A percentile compares a stretch with the other conserved stretches of the same genome.
Conservation (phyloP, 2,888 invertebrate species). For the Gibbula magus region DNA sequence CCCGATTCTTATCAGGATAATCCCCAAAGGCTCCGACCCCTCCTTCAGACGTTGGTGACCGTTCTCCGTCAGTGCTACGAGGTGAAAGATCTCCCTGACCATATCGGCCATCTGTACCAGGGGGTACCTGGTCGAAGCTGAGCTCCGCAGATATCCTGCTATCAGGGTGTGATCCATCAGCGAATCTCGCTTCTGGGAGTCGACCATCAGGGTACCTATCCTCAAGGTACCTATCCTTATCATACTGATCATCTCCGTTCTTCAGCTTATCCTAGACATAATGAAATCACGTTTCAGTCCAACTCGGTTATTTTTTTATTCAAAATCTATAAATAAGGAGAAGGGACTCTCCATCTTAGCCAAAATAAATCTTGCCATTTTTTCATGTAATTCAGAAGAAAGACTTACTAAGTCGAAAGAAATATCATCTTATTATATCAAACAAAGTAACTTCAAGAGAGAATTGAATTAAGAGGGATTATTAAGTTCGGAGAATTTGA, state of each 20-base stretch:
- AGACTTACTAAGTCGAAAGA: too few relatives aligned
- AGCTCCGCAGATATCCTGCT: not conserved
- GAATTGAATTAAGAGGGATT: too few relatives aligned
- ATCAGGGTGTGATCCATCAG: not conserved
- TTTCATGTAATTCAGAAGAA: too few relatives aligned
- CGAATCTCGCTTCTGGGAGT: not conserved
- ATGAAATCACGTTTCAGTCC: not conserved
- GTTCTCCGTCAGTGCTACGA: not conserved
- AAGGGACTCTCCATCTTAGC: not conserved
- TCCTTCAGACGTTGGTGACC: not conserved
- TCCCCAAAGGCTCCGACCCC: not conserved
- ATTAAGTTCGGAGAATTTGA: too few relatives aligned
- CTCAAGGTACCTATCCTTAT: not conserved
- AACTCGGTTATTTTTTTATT: not conserved
- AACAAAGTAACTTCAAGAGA: too few relatives aligned
- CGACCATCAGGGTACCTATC: not conserved
- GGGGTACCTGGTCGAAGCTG: not conserved
- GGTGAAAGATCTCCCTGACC: not conserved
- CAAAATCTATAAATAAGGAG: not conserved
- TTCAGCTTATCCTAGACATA: slow-evolving; percentile 20
- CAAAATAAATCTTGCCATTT: too few relatives aligned
- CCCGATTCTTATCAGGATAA: slow-evolving; percentile 21
- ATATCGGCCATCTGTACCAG: slow-evolving; percentile 3
- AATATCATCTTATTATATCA: too few relatives aligned
- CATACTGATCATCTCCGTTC: slow-evolving; percentile 22